Evolutionary conservation across 2,797 vertebrate genomes (phyloP).

Genomic region (Ataeniobius toweri): DNA sequence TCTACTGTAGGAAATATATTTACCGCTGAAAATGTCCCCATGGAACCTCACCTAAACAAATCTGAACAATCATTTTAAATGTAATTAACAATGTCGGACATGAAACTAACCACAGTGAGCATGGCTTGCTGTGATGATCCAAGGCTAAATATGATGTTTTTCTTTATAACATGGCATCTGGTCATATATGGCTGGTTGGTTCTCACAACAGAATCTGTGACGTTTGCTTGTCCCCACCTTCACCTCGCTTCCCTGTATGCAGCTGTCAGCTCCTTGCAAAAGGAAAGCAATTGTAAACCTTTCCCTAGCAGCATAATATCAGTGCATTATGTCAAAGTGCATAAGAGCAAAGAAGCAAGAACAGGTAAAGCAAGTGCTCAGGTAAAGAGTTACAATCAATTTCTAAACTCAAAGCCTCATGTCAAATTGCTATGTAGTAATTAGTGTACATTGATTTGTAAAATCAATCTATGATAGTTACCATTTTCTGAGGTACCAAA

Average conservation of each 20-base stretch:
- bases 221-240: constrained; percentile 40
- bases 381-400: constrained; percentile 44
- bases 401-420: constrained; percentile 45
- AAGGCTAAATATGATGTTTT: constrained; percentile 51
- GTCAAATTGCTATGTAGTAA: constrained; percentile 59
- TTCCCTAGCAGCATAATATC: constrained; percentile 33
- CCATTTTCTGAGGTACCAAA: constrained; percentile 51
- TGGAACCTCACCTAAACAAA: not conserved
- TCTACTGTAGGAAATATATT: too few relatives aligned
- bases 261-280: constrained; percentile 49
- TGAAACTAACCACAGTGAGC: not conserved
- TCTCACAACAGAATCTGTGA: constrained; percentile 22
- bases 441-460: constrained; percentile 62
- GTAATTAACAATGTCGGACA: not conserved
- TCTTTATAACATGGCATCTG: constrained; percentile 24
- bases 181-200: constrained; percentile 23
- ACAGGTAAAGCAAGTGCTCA: not conserved
- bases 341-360: constrained; percentile 7
- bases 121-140: constrained; percentile 34
- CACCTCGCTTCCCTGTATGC: constrained; percentile 28
- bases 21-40: not conserved
- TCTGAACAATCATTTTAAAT: not conserved
- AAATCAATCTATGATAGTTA: constrained; percentile 70
- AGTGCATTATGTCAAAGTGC: constrained; percentile 30
- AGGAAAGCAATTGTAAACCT: constrained; percentile 32